Percentiles rank a stretch among this genome's conserved stretches.
These are phyloP conservation scores for Nilaparvata lugens DNA, from an alignment of 1,140 invertebrate genomes.

Conservation along the genomic window DNA sequence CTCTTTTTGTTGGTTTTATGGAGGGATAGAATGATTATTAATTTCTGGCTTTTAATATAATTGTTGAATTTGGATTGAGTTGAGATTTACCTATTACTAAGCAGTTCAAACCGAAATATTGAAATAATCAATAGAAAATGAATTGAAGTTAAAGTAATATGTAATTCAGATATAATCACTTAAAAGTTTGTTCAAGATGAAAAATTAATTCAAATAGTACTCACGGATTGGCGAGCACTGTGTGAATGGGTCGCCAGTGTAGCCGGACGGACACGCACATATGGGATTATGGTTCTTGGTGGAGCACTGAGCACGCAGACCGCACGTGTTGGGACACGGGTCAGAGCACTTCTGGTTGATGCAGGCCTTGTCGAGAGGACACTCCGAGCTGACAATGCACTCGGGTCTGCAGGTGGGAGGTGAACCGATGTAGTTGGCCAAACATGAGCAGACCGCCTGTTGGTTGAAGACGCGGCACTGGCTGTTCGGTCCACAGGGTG, in stretches of 20 bases:
- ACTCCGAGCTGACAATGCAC: constrained; percentile 47
- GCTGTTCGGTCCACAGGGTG: constrained; percentile 63
- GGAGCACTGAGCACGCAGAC: constrained; percentile 45
- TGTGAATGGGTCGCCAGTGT: constrained; percentile 48
- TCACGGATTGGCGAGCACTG: constrained; percentile 40
- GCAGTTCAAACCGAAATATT: no score
- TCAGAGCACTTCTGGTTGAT: constrained; percentile 47
- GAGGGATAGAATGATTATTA: no score
- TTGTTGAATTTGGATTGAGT: no score
- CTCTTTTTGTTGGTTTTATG: no score
- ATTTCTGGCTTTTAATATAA: no score
- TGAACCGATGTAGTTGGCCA: constrained; percentile 43
- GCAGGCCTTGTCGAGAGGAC: constrained; percentile 44
- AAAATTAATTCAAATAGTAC: constrained; percentile 23
- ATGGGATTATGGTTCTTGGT: constrained; percentile 48
- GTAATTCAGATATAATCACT: not conserved
- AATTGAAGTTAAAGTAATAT: not conserved
- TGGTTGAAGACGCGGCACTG: constrained; percentile 43
- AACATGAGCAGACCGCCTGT: constrained; percentile 46
- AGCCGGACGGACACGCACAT: constrained; percentile 43
- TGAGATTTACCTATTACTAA: no score
- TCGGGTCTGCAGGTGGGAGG: constrained; percentile 45
- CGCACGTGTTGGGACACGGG: constrained; percentile 52
- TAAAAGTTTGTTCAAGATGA: constrained; percentile 5
- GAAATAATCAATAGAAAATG: not conserved